These are phyloP conservation scores for Pyrrhopygopsis socrates DNA, from an alignment of 2,888 invertebrate genomes.

Conservation along the genomic window DNA sequence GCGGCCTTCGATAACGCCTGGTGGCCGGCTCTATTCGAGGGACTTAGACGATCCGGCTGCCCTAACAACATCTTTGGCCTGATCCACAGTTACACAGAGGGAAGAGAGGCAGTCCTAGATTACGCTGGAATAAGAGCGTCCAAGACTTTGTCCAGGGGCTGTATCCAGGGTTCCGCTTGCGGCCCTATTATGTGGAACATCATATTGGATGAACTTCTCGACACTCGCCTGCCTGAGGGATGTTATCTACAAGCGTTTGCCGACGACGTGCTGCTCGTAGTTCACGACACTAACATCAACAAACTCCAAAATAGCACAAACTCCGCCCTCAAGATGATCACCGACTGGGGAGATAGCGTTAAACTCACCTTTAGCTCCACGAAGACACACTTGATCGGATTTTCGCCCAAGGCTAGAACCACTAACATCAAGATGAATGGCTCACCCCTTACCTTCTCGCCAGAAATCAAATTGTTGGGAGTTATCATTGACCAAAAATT, in stretches of 20 bases:
- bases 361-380: not conserved
- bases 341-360: not conserved
- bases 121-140: not conserved
- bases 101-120: not conserved
- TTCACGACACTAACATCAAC: too few relatives aligned
- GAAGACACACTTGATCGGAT: not conserved
- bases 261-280: not conserved
- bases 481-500: conserved; percentile 3
- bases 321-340: too few relatives aligned
- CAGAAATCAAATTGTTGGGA: not conserved
- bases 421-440: not conserved
- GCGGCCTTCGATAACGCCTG: conserved; percentile 43
- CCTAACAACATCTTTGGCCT: not conserved
- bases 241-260: not conserved
- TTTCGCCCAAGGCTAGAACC: not conserved
- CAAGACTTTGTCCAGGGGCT: not conserved
- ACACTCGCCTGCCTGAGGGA: not conserved
- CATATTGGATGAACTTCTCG: not conserved
- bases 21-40: not conserved
- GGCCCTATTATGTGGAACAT: not conserved
- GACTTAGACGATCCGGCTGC: not conserved
- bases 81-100: not conserved
- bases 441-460: not conserved
- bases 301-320: too few relatives aligned
- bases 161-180: not conserved